Conservation (phyloP, 2,888 invertebrate species). For the Ichneumoninae sp. region DNA sequence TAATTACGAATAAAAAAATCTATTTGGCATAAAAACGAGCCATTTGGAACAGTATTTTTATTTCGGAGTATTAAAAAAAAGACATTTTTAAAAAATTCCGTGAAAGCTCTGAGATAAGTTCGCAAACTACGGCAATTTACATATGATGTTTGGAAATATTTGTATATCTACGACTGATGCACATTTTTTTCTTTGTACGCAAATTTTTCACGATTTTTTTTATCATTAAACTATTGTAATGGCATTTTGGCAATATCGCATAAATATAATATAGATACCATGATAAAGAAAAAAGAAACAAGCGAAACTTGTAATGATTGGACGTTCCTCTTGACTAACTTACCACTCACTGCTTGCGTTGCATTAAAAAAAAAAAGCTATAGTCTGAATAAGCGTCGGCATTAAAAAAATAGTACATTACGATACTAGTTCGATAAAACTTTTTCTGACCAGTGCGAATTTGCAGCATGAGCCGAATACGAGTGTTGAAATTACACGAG, state of each 20-base stretch:
- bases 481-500: no score
- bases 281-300: slow-evolving; percentile 40
- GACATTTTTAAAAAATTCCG: slow-evolving; percentile 17
- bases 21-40: slow-evolving; percentile 40
- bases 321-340: slow-evolving; percentile 43
- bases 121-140: slow-evolving; percentile 29
- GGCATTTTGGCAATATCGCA: slow-evolving; percentile 79
- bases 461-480: no score
- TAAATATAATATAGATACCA: slow-evolving; percentile 75
- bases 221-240: slow-evolving; percentile 77
- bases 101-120: slow-evolving; percentile 34
- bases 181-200: slow-evolving; percentile 61
- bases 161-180: slow-evolving; percentile 56
- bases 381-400: background rate
- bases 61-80: slow-evolving; percentile 51
- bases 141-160: slow-evolving; percentile 47
- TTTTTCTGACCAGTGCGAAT: no score
- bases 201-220: slow-evolving; percentile 64
- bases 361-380: slow-evolving; percentile 15
- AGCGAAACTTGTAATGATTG: slow-evolving; percentile 50
- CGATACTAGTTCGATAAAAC: no score
- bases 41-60: slow-evolving; percentile 70
- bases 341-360: slow-evolving; percentile 7
- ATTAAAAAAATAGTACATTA: background rate
- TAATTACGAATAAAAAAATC: slow-evolving; percentile 39